Evolutionary conservation across 2,113 vertebrate genomes (phyloP).

Genomic region (Campylomormyrus numenius): DNA sequence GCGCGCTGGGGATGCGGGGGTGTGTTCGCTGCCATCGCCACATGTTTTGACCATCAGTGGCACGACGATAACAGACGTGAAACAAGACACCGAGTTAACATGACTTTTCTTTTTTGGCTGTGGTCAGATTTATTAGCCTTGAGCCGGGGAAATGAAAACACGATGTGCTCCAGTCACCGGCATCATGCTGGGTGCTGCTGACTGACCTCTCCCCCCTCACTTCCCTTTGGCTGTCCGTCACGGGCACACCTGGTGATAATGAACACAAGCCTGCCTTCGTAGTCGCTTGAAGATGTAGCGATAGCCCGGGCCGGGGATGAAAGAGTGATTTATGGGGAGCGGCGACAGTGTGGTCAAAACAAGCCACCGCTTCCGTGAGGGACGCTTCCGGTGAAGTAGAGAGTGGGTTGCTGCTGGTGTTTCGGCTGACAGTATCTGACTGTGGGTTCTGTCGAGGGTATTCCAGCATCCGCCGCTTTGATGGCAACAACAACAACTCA

Average conservation of each 20-base stretch:
- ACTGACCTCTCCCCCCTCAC: not conserved
- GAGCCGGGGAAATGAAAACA: not conserved
- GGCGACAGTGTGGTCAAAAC: slow-evolving; percentile 51
- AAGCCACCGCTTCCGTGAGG: slow-evolving; percentile 40
- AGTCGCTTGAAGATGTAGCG: slow-evolving; percentile 35
- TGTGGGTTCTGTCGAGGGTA: slow-evolving; percentile 28
- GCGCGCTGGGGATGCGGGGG: not conserved
- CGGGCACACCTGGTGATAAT: slow-evolving; percentile 46
- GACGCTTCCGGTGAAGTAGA: slow-evolving; percentile 22
- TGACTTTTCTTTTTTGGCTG: not conserved
- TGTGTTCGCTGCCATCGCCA: too few relatives aligned
- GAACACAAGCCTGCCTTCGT: slow-evolving; percentile 41
- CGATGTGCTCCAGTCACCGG: not conserved
- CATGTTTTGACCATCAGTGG: not conserved
- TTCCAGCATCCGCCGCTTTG: slow-evolving; percentile 48
- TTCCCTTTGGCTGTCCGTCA: not conserved
- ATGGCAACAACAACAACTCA: slow-evolving; percentile 40
- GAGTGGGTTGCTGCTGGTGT: slow-evolving; percentile 43
- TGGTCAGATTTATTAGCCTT: not conserved
- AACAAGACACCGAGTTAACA: not conserved
- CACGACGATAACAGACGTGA: not conserved
- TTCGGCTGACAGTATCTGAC: slow-evolving; percentile 24
- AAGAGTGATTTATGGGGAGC: slow-evolving; percentile 45
- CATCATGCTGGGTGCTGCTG: not conserved
- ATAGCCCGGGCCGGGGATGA: slow-evolving; percentile 43